phyloP scores from a whole-genome alignment of 2,888 invertebrate species.

The Pocota personata region DNA sequence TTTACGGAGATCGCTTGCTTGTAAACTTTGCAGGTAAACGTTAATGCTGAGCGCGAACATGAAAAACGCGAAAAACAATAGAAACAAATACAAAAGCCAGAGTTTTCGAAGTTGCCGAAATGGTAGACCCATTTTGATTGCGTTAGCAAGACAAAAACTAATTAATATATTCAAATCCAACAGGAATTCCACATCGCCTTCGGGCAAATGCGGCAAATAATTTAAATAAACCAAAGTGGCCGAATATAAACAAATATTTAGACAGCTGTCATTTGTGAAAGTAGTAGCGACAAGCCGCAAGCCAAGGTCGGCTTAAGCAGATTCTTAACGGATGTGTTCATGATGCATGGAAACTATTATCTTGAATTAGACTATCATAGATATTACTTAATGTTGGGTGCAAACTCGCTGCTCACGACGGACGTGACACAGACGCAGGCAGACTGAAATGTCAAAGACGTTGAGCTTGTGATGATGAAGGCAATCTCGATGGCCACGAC shows the following conservation, averaged over 20 bases:
- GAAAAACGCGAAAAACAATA: conserved; percentile 82
- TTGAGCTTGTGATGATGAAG: too few species aligned
- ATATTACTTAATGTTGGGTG: too few species aligned
- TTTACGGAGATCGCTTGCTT: conserved; percentile 68
- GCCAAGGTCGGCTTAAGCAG: conserved; percentile 1
- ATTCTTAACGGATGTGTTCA: conserved; percentile 4
- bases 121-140: conserved; percentile 79
- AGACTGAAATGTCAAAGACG: too few species aligned
- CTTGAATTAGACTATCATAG: too few species aligned
- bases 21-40: conserved; percentile 81
- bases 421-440: too few species aligned
- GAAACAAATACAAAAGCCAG: conserved; percentile 81
- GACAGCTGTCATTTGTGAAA: conserved; percentile 4
- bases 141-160: not conserved
- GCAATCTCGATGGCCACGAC: too few species aligned
- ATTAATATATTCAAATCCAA: conserved; percentile 2
- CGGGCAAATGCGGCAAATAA: not conserved
- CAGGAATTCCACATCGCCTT: not conserved
- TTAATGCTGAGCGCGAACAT: conserved; percentile 82
- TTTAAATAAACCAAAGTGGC: not conserved
- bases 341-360: too few species aligned
- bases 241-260: conserved; percentile 35
- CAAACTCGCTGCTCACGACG: too few species aligned
- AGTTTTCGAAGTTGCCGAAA: conserved; percentile 81
- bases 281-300: not conserved